Base-by-base conservation (phyloP, 2,113 vertebrate species). In the Potamarius usumacintae region DNA sequence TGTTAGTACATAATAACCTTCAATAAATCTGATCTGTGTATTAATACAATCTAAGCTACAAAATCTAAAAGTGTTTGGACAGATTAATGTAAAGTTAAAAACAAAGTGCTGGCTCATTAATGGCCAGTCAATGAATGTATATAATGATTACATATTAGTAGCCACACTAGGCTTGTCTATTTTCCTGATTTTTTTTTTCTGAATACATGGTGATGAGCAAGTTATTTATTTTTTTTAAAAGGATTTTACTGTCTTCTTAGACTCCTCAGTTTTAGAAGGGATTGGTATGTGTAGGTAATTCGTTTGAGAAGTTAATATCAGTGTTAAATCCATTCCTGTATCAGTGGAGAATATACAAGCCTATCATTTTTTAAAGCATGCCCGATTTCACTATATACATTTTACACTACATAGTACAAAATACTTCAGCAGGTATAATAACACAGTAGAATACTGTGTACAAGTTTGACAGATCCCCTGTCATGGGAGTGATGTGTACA, bases 281-380 rank as follows among this genome's bases (percentile, higher is more conserved):
- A 22, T 25, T 22, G 7, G 22, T 22, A 9, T 63, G 20, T 8
- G 22, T 22, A 25, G 1, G 62, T 62, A 8, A 62, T 62, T 9
- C 1, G 4, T 30, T 69, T 69, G 65, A 30, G 11, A 30, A 15
- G 7, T 30, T 71, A 34, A 0, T 2, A 52, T 77, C 11, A 5
- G 20, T 25, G 22, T 52, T 22, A 50, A 25, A 53, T 53, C 5
- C 2, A 53, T 62, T 62, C 5, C 1, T 30, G 42, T n/a, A 82
- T 82, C 57, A 62, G 14, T 42, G 30, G 27, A 82, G 79, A 62
- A 60, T 82, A 60, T 62, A 62, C 57, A 82, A 62, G 57, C 50
- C 55, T 27, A 60, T 81, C 27, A 30, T 79, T 55, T 79, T 15
- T 15, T 27, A 42, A 42, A 42, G 1, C 18, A 72, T 30, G 8